Evolutionary conservation across 2,113 vertebrate species (phyloP), one percentile per base, ranked within the genome.

Genomic region (Kryptolebias marmoratus): DNA sequence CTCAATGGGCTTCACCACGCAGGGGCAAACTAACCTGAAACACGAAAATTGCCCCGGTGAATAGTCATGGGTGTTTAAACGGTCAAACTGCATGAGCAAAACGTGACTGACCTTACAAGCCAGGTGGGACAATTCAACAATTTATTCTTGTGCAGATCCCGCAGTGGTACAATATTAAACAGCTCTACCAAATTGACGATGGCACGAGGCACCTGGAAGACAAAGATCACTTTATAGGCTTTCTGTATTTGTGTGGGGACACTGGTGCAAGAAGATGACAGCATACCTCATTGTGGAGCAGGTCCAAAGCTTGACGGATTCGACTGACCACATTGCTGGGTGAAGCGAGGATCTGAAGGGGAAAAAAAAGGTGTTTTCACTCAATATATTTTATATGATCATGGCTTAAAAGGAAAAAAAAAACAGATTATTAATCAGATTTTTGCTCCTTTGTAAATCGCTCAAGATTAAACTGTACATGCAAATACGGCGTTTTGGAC

Each of bases 181-280:
- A 96, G 79, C 64, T 96, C 94, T 28, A 97, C 93, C 15, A 99
- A 90, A 72, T 94, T 98, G 73, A 99, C 96, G 14, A 98, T 68
- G 11, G 94, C 95, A 82, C 92, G 96, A 3, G 97, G 97, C 39
- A 98, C 95, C 97, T 99, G 79, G 5, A 71, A 5, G 32, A 22
- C 0, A 44, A 27, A 56, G 39, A 68, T 31, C 3, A 57, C 8
- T 39, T 54, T 11, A 16, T 31, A 2, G 4, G 8, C 7, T 22
- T 14, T 27, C 7, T 27, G 36, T 45, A 53, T 59, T 13, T 47
- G 12, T 12, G 36, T 49, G 27, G 13, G 49, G n/a, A 36, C 31
- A 39, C 42, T 13, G 0, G 12, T 65, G 11, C 9, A 57, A 45
- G 28, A 64, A 9, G 8, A 27, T 11, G 47, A n/a, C 54, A 60